These are phyloP conservation scores for Grantiella picta DNA, from an alignment of 2,113 vertebrate genomes.

Conservation along the genomic window DNA sequence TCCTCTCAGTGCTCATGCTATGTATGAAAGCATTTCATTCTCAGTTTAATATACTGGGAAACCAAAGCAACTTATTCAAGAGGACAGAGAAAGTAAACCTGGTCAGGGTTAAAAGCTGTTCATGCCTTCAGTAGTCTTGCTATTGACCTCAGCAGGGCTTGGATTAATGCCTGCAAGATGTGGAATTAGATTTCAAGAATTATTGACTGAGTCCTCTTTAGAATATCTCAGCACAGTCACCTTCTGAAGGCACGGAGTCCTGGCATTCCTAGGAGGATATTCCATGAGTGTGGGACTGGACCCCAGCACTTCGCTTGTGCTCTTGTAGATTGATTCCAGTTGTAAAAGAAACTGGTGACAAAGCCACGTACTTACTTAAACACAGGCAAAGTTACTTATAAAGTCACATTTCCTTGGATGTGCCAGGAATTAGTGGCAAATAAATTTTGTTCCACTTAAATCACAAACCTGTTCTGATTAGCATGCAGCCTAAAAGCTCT, in stretches of 20 bases:
- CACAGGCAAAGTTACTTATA: background rate
- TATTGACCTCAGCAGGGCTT: background rate
- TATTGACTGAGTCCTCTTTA: background rate
- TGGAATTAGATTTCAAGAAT: background rate
- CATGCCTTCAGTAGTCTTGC: background rate
- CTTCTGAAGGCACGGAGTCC: background rate
- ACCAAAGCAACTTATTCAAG: background rate
- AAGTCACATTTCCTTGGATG: background rate
- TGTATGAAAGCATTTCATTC: background rate
- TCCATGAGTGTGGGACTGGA: background rate
- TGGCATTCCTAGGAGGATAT: background rate
- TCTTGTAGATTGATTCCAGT: background rate
- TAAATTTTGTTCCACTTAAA: background rate
- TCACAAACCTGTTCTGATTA: background rate
- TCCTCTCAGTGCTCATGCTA: background rate
- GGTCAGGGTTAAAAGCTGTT: background rate
- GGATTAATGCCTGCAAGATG: background rate
- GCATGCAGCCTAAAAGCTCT: background rate
- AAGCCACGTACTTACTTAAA: background rate
- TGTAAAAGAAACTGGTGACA: slow-evolving; percentile 18
- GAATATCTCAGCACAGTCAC: background rate
- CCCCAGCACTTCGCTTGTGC: background rate
- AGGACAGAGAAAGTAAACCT: background rate
- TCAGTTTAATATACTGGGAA: background rate
- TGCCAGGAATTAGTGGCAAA: background rate